A percentile compares a stretch with the other conserved stretches of the same genome.
Evolutionary conservation across 2,113 vertebrate species (phyloP).

Genomic region (Sebastes schlegelii): DNA sequence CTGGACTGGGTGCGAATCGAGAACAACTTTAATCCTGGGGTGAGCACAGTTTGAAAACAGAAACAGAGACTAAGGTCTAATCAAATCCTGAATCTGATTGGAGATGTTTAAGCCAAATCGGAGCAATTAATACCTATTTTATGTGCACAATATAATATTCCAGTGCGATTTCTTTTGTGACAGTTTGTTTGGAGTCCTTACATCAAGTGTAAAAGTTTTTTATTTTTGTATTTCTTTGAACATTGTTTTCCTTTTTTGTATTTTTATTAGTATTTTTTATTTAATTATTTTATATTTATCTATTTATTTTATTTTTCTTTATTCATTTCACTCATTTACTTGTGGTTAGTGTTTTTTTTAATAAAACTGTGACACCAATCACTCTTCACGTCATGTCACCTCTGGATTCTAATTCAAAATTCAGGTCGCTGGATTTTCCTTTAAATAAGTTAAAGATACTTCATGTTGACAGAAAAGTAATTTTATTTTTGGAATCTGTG

Average conservation of each 20-base stretch:
- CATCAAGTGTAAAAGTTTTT: not conserved
- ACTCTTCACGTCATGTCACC: not conserved
- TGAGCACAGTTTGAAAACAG: slow-evolving; percentile 52
- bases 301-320: not conserved
- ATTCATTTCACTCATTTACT: not conserved
- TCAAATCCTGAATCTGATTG: not conserved
- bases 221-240: not conserved
- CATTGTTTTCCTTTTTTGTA: not conserved
- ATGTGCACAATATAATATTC: not conserved
- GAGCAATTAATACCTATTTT: not conserved
- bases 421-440: not conserved
- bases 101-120: not conserved
- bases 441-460: not conserved
- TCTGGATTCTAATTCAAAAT: not conserved
- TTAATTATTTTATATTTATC: not conserved
- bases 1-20: slow-evolving; percentile 90
- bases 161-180: not conserved
- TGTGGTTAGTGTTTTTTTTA: not conserved
- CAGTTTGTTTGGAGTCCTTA: not conserved
- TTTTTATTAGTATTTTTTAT: not conserved
- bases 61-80: not conserved
- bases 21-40: slow-evolving; percentile 61
- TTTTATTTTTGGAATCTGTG: not conserved
- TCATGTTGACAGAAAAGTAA: not conserved
- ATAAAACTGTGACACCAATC: not conserved